Base-by-base conservation (phyloP, 2,113 vertebrate genomes). In the Leptocoma aspasia region DNA sequence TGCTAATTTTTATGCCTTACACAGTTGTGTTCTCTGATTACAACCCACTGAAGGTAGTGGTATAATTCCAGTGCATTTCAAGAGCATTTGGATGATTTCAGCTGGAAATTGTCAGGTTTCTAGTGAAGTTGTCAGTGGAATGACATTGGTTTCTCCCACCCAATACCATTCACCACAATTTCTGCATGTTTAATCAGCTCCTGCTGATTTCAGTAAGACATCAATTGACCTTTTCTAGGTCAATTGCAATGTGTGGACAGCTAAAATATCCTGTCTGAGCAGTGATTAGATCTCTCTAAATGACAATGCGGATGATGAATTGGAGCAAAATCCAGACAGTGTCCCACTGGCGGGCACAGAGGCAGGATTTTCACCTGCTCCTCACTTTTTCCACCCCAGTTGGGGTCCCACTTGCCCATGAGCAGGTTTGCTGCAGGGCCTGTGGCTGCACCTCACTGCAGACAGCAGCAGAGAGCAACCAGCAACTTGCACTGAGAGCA, bases 171-270 rank as follows among this genome's bases (percentile, higher is more conserved):
- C 26, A 3, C 89, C 72, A 84, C 80, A 63, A 71, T 71, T 75
- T 44, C 72, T 93, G 71, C 64, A 75, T 71, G 31, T 90, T 83
- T 90, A 91, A 95, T 93, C 79, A 86, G 78, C 66, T 96, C 76
- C 86, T 57, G 47, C 57, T 86, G 91, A 75, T 90, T 91, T 93
- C 68, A 68, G 47, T 75, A 44, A 73, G 68, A 82, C 89, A 83
- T 86, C 92, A 93, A n/a, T 92, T 92, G 95, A 86, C 96, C 94
- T 95, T 83, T 93, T 27, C 19, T 54, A 90, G 82, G 94, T 86
- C 91, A 92, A 83, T 63, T 90, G 76, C 68, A 92, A 52, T n/a
- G 89, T 52, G 64, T 59, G 76, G 86, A 90, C 83, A 78, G 86
- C 80, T 92, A 78, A 97, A 97, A 95, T 41, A 86, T 54, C 72